These are phyloP conservation scores for Drosophila multiciliata DNA, from an alignment of 2,888 invertebrate genomes.

Conservation along the genomic window DNA sequence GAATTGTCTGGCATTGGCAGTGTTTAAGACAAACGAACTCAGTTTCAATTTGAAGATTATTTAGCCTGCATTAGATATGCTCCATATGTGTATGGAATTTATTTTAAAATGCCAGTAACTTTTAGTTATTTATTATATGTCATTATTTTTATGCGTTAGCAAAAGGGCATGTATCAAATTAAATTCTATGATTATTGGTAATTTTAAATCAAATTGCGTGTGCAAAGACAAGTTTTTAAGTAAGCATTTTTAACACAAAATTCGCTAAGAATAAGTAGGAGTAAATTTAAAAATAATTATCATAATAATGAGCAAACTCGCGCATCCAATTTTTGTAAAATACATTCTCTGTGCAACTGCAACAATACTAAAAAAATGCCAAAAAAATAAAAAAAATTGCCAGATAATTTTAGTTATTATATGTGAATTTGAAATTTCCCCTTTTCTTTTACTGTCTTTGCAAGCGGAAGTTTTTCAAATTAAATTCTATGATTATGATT, in stretches of 20 bases:
- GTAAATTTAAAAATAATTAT: neutral
- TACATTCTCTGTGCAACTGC: constrained; percentile 6
- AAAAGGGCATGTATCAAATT: neutral
- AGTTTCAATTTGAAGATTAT: constrained; percentile 44
- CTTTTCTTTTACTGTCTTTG: neutral
- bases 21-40: constrained; percentile 44
- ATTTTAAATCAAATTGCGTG: neutral
- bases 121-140: constrained; percentile 14
- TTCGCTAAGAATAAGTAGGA: neutral
- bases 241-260: neutral
- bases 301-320: constrained; percentile 43
- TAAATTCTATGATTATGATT: neutral
- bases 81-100: constrained; percentile 25
- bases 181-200: neutral
- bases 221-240: neutral
- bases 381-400: constrained; percentile 44
- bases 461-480: neutral
- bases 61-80: constrained; percentile 23
- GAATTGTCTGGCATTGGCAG: constrained; percentile 45
- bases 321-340: constrained; percentile 1
- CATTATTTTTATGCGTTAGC: neutral
- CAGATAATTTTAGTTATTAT: too few relatives aligned
- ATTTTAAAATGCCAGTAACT: constrained; percentile 20
- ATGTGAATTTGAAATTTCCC: too few relatives aligned
- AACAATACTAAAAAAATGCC: constrained; percentile 39